Conservation (phyloP, 1,140 invertebrate genomes). For the Uloborus diversus region DNA sequence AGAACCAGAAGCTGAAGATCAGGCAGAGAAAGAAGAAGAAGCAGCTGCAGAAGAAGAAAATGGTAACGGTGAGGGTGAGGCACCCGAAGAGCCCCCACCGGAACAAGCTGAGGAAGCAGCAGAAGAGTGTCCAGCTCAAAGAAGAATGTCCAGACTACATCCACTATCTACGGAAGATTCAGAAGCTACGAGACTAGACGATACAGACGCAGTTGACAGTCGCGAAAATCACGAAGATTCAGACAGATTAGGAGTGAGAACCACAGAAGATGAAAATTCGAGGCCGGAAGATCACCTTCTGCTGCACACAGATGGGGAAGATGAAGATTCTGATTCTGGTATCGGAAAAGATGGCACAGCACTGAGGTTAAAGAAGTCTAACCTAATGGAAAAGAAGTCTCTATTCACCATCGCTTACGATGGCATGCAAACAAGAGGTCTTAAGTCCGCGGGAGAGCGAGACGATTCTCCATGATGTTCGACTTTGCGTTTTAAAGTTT, state of each 20-base stretch:
- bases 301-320: conserved; percentile 25
- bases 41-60: background rate
- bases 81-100: background rate
- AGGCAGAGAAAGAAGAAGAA: background rate
- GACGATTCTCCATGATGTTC: conserved; percentile 36
- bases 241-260: conserved; percentile 24
- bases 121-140: too few species aligned
- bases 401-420: conserved; percentile 93
- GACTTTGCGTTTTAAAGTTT: too few species aligned
- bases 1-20: background rate
- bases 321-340: conserved; percentile 58
- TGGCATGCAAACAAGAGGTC: conserved; percentile 76
- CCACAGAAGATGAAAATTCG: conserved; percentile 28
- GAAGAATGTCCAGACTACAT: too few species aligned
- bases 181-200: conserved; percentile 2
- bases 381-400: conserved; percentile 85
- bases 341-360: conserved; percentile 48
- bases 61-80: too few species aligned
- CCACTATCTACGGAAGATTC: conserved; percentile 23
- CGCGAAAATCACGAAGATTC: conserved; percentile 41
- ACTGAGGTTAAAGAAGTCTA: conserved; percentile 55
- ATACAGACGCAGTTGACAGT: conserved; percentile 35
- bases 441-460: conserved; percentile 55
- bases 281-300: conserved; percentile 32
- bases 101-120: background rate